Evolutionary conservation across 1,140 invertebrate genomes (phyloP), one percentile per base, ranked within the genome.

Genomic region (Sycophila sp.): DNA sequence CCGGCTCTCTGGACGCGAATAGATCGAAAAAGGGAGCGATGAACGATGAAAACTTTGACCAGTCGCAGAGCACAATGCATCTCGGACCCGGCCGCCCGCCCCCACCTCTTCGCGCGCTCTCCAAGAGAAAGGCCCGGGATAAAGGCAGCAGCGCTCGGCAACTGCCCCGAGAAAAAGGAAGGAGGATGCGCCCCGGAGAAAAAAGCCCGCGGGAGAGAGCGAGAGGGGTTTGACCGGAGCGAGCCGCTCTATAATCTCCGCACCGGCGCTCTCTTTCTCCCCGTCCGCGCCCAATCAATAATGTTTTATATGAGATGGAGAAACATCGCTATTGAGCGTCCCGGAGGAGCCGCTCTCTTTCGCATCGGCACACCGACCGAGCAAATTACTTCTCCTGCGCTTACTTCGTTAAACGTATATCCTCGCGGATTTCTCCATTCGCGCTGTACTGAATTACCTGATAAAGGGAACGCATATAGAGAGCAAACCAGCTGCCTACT

Each of bases 21-120:
- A 67, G 56, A 70, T 73, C 71, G 69, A 73, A 73, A 74, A 72
- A 76, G 71, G 74, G 68, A 73, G 73, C 76, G 67, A 76, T 73
- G 75, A 74, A 80, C 75, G 77, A 81, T 81, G 80, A 81, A 84
- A 84, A 84, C 80, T 84, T 84, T 84, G 82, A 84, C 82, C 80
- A 78, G 80, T 10, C 79, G 80, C 75, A 75, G 75, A 69, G 74
- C 75, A 83, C 80, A 82, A 82, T 82, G 78, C 81, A 81, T 75
- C 74, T 74, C 77, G 77, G 74, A 73, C 76, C 42, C 2, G 42
- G 6, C 6, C 17, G 42, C 42, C 42, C 77, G 74, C 73, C 76
- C 80, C 77, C 73, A n/a, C n/a, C n/a, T n/a, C n/a, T n/a, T n/a
- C n/a, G n/a, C n/a, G 69, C 74, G 65, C 72, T 65, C 69, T 66